Evolutionary conservation across 1,140 invertebrate species (phyloP).

Genomic region (Muscidifurax raptorellus): DNA sequence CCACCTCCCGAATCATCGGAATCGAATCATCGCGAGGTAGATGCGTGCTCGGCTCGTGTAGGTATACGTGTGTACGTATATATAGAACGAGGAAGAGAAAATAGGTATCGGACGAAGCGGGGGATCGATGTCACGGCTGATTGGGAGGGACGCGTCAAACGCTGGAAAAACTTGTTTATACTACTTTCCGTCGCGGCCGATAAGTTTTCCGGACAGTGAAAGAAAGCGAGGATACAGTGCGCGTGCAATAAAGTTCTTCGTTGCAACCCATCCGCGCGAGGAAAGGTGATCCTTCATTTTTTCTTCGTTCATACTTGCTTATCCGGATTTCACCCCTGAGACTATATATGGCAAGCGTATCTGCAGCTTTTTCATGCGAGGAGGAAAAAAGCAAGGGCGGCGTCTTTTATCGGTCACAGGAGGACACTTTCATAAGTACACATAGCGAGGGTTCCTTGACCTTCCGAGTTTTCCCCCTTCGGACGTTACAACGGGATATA

Average conservation of each 20-base stretch:
- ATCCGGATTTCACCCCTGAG: neutral
- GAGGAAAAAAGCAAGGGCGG: too few species aligned
- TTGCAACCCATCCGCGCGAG: neutral
- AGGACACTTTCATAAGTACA: neutral
- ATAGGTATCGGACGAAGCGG: neutral
- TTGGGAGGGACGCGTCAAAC: neutral
- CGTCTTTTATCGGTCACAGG: neutral
- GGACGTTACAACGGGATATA: neutral
- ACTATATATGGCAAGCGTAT: neutral
- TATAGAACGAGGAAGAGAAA: neutral
- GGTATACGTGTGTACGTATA: too few species aligned
- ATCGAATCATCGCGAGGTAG: constrained; percentile 13
- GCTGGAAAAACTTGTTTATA: neutral
- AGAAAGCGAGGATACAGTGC: neutral
- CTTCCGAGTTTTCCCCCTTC: neutral
- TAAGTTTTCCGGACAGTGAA: neutral
- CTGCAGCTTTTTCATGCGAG: too few species aligned
- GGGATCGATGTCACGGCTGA: neutral
- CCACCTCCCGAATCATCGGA: constrained; percentile 12
- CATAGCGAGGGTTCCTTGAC: too few species aligned
- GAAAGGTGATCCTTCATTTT: neutral
- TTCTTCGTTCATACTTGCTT: neutral
- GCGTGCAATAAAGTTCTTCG: neutral
- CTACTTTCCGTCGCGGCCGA: neutral
- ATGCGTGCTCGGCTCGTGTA: neutral